These are phyloP conservation scores for Mus musculus DNA, from an alignment of 2,113 vertebrate genomes.

Conservation along the genomic window DNA sequence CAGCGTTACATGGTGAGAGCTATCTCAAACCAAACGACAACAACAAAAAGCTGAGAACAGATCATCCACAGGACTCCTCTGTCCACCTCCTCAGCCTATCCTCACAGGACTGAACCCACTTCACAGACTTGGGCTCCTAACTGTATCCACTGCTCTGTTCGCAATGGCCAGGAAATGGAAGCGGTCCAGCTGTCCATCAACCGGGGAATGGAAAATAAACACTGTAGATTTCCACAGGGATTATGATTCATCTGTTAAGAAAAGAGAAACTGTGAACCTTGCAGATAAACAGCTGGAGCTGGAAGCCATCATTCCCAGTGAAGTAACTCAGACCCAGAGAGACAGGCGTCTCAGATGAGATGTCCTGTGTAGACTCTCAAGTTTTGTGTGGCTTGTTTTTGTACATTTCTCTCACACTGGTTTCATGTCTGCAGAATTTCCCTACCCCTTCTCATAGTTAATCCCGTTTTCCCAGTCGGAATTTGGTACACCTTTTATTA, in stretches of 20 bases:
- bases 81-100: background rate
- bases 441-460: slow-evolving; percentile 15
- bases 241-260: background rate
- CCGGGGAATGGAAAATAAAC: too few relatives aligned
- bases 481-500: background rate
- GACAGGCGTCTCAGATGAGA: too few relatives aligned
- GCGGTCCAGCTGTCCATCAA: background rate
- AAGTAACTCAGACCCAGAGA: background rate
- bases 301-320: background rate
- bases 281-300: background rate
- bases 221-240: background rate
- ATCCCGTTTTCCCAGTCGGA: background rate
- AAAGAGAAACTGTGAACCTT: background rate
- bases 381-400: background rate
- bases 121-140: background rate
- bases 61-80: background rate
- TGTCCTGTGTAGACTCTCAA: background rate
- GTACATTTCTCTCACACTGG: background rate
- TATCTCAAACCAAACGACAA: background rate
- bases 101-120: background rate
- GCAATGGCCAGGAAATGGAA: background rate
- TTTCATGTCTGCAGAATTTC: background rate
- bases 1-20: background rate
- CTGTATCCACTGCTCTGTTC: background rate
- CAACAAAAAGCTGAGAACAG: background rate